Evolutionary conservation across 2,113 vertebrate species (phyloP).

Genomic region (Tetrax tetrax): DNA sequence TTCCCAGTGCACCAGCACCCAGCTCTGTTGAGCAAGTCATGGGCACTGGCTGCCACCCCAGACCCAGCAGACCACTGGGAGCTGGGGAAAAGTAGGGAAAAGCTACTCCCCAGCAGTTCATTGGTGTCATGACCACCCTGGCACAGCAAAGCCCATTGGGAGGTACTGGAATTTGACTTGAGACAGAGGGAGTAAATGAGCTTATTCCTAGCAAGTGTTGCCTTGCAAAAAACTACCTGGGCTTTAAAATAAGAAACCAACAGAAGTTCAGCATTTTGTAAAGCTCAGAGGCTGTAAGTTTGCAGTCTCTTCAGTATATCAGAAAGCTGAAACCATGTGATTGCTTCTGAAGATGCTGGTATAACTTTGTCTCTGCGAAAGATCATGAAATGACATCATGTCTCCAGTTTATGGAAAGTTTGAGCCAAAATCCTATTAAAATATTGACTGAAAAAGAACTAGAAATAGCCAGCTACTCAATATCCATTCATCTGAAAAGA

Average conservation of each 20-base stretch:
- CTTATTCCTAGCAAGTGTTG: not conserved
- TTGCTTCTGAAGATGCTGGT: not conserved
- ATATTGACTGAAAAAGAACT: not conserved
- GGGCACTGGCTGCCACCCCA: accelerated
- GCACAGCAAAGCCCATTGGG: accelerated
- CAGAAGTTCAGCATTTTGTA: not conserved
- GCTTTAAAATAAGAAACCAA: not conserved
- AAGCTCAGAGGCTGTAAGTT: not conserved
- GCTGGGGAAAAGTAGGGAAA: not conserved
- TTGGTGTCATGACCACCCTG: not conserved
- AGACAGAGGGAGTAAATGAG: not conserved
- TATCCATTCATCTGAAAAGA: not conserved
- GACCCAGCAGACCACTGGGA: not conserved
- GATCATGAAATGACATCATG: not conserved
- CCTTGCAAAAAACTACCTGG: not conserved
- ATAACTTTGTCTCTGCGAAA: not conserved
- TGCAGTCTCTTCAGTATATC: not conserved
- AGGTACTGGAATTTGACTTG: not conserved
- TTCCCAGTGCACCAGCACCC: not conserved
- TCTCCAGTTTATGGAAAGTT: not conserved
- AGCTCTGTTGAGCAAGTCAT: not conserved
- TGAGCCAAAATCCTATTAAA: not conserved
- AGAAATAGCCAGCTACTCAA: not conserved
- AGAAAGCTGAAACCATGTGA: not conserved
- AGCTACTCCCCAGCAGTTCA: accelerated